Percentiles rank a stretch among this genome's conserved stretches.
phyloP scores from a whole-genome alignment of 2,797 vertebrate species.

The Protosalanx chinensis region DNA sequence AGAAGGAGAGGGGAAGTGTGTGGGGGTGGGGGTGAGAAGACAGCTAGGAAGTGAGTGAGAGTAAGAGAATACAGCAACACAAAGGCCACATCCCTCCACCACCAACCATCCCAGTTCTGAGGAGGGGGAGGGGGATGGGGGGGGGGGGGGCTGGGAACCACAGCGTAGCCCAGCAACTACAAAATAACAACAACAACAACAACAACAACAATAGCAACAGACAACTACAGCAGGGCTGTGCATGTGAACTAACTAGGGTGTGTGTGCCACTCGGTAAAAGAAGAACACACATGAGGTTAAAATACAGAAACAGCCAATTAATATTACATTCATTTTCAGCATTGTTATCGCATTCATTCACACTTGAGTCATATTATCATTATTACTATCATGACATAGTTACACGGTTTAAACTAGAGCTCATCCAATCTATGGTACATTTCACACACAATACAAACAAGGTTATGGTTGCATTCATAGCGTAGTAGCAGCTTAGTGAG shows the following conservation, averaged over 20 bases:
- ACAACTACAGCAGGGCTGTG: conserved; percentile 36
- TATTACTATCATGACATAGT: conserved; percentile 19
- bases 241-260: conserved; percentile 19
- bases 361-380: conserved; percentile 19
- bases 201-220: conserved; percentile 40
- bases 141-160: neutral
- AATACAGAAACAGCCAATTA: conserved; percentile 45
- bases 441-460: conserved; percentile 7
- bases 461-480: neutral
- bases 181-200: conserved; percentile 37
- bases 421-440: neutral
- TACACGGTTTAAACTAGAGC: conserved; percentile 23
- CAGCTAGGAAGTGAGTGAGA: conserved; percentile 82
- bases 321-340: conserved; percentile 40
- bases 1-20: conserved; percentile 14
- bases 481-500: conserved; percentile 6
- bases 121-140: neutral
- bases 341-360: conserved; percentile 26
- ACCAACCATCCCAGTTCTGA: conserved; percentile 33
- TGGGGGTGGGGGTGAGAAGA: conserved; percentile 45
- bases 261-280: conserved; percentile 33
- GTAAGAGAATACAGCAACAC: conserved; percentile 72
- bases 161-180: conserved; percentile 30
- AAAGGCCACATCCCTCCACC: conserved; percentile 75
- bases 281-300: conserved; percentile 61